Evolutionary conservation across 2,888 invertebrate genomes (phyloP).

Genomic region (Xylophagus ater): DNA sequence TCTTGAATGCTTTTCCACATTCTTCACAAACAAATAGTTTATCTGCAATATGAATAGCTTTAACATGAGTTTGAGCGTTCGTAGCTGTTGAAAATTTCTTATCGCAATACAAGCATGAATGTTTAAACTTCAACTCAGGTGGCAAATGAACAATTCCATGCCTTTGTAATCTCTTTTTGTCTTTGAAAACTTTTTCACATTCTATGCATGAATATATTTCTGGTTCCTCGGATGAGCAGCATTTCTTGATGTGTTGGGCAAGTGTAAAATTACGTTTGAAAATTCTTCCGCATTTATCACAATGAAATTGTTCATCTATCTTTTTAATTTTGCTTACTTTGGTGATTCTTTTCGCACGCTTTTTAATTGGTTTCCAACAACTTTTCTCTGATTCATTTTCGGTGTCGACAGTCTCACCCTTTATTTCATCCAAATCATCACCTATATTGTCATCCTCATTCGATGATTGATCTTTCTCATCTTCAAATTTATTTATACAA

Average conservation of each 20-base stretch:
- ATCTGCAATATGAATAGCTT: too few species aligned
- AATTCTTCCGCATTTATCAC: conserved; percentile 3
- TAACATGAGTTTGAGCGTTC: conserved; percentile 11
- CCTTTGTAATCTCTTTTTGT: conserved; percentile 12
- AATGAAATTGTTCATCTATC: background rate
- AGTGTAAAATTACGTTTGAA: background rate
- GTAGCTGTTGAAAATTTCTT: conserved; percentile 12
- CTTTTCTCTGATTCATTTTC: too few species aligned
- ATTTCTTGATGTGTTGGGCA: conserved; percentile 4
- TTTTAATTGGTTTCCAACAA: too few species aligned
- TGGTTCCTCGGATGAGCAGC: too few species aligned
- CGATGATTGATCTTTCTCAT: too few species aligned
- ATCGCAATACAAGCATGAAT: conserved; percentile 18
- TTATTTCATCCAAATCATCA: too few species aligned
- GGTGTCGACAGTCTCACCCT: too few species aligned
- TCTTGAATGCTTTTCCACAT: conserved; percentile 30
- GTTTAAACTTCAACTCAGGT: conserved; percentile 15
- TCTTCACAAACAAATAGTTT: conserved; percentile 33
- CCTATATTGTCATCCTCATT: too few species aligned
- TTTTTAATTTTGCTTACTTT: too few species aligned
- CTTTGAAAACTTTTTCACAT: conserved; percentile 16
- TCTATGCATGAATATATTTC: conserved; percentile 13
- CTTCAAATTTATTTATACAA: too few species aligned
- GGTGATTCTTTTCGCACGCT: too few species aligned
- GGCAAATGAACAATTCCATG: conserved; percentile 17